phyloP scores from a whole-genome alignment of 2,888 invertebrate genomes.

The Drosophila meridionalis region DNA sequence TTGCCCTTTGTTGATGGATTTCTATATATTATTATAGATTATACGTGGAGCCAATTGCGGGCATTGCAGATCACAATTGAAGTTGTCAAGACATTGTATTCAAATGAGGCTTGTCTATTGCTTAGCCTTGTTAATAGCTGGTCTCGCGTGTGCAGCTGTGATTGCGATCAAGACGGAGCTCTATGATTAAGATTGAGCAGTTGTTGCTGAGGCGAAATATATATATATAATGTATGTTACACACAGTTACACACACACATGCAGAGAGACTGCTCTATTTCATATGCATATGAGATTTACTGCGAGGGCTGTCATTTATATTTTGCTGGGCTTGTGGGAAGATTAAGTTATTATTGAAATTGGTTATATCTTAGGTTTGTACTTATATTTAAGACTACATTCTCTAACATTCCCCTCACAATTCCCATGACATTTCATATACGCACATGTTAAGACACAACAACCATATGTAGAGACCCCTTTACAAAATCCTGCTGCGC shows the following conservation, averaged over 20 bases:
- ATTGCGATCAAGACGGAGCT: constrained; percentile 7
- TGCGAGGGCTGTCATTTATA: neutral
- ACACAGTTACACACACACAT: constrained; percentile 30
- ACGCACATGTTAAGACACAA: neutral
- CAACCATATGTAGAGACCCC: neutral
- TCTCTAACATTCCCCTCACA: neutral
- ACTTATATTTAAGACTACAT: neutral
- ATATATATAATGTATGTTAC: constrained; percentile 18
- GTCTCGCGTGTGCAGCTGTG: constrained; percentile 21
- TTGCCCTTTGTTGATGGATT: constrained; percentile 38
- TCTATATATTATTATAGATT: neutral
- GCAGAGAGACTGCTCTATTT: constrained; percentile 20
- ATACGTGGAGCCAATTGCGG: constrained; percentile 45
- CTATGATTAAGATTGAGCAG: constrained; percentile 30
- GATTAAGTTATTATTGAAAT: neutral
- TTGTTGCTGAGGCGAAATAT: constrained; percentile 13
- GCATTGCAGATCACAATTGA: constrained; percentile 34
- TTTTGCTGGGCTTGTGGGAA: neutral
- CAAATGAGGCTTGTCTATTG: constrained; percentile 53
- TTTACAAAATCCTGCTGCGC: constrained; percentile 2
- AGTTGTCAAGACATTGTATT: constrained; percentile 64
- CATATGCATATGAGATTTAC: constrained; percentile 27
- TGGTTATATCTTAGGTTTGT: neutral
- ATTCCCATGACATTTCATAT: neutral
- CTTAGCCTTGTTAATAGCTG: constrained; percentile 40